Evolutionary conservation across 23 tunicate genomes (phyloP), one percentile per base, ranked within the genome.

Genomic region (Corella eumyota): DNA sequence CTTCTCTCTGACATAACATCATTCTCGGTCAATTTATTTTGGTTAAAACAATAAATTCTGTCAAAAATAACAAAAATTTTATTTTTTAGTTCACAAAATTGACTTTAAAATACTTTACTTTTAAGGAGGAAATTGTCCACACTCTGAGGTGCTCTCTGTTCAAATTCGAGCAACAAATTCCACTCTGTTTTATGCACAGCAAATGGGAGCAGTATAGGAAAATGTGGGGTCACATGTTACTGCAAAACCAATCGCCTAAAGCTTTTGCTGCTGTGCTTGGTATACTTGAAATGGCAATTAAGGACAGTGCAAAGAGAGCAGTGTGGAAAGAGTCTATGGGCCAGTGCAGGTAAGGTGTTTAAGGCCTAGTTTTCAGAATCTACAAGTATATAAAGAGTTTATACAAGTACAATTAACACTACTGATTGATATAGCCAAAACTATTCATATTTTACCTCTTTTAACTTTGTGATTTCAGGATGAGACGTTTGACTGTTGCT

Each of bases 141-240:
- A 85, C 87, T 0, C 67, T 88, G 22, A 66, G 88, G 22, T 56
- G 63, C 20, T 68, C 90, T 0, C 22, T 88, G 66, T 67, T 88
- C 26, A 45, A 58, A 13, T 57, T 88, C 30, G 96, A 88, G 52
- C 83, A 88, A 28, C 88, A 88, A 34, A 81, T 88, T 6, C 96
- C 96, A 22, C 56, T 88, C 28, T 88, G 96, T 40, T 79, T 88
- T 68, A 88, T 88, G 96, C 96, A 88, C 56, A 45, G 81, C 4
- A 59, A 58, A 50, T 88, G 96, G 96, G 81, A 72, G 29, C 73
- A 77, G 46, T 88, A 88, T 54, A 36, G 96, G 21, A 88, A 88
- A 30, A 74, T 83, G 78, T 88, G 96, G 96, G 96, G 81, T 2
- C 50, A 68, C 15, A 78, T 88, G 72, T 48, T 88, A 33, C 32